These are phyloP conservation scores for Neelides sp. DNA, from an alignment of 1,140 invertebrate genomes.

Conservation along the genomic window DNA sequence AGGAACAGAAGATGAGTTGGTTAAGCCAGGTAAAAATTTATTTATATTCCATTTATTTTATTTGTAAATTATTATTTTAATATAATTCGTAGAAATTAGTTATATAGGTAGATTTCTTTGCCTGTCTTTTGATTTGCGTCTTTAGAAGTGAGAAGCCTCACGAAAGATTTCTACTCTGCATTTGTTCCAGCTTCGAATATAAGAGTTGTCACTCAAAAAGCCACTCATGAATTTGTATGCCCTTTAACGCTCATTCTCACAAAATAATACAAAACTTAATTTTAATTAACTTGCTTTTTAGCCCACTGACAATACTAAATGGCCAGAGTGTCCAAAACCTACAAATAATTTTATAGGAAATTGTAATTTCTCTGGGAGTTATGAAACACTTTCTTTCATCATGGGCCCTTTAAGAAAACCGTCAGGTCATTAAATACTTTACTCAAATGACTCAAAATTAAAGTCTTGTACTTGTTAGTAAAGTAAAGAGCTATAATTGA, in stretches of 20 bases:
- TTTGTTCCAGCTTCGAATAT: conserved; percentile 8
- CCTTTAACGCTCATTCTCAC: background rate
- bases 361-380: conserved; percentile 8
- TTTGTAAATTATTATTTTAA: no score
- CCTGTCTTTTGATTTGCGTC: background rate
- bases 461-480: background rate
- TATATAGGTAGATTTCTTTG: no score
- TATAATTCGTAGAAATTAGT: no score
- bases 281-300: background rate
- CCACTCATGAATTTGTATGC: conserved; percentile 12
- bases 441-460: conserved; percentile 4
- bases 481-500: background rate
- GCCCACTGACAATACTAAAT: conserved; percentile 7
- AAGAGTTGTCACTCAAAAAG: background rate
- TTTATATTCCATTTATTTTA: no score
- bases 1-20: conserved; percentile 5
- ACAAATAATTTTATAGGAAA: conserved; percentile 9
- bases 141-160: background rate
- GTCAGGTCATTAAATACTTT: no score
- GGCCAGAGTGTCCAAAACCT: background rate
- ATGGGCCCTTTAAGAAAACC: conserved; percentile 4
- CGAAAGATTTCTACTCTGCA: conserved; percentile 3
- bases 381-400: conserved; percentile 6
- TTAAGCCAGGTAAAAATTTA: conserved; percentile 4
- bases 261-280: background rate